Percentiles rank a stretch among this genome's conserved stretches.
These are phyloP conservation scores for Cassiopea andromeda DNA, from an alignment of 30 jellyfish, hydroid and myxozoan species.

Conservation along the genomic window DNA sequence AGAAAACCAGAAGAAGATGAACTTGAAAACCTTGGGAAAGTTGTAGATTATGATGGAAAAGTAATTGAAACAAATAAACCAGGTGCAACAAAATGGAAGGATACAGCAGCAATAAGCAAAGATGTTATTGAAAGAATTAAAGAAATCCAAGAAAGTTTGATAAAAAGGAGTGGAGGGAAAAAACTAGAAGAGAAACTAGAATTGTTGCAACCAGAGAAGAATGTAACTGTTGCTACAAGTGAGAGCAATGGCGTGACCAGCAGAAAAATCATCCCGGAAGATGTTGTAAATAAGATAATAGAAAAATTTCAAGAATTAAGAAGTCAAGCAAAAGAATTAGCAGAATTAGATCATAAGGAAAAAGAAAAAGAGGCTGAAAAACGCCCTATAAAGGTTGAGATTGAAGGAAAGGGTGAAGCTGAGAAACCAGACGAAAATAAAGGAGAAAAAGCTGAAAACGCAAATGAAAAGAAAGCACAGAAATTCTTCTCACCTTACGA, in stretches of 20 bases:
- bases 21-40: constrained; percentile 88
- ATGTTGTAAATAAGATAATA: constrained; percentile 95
- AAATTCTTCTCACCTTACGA: constrained; percentile 78
- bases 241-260: constrained; percentile 45
- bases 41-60: constrained; percentile 85
- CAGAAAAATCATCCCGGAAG: constrained; percentile 96
- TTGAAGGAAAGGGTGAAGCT: neutral
- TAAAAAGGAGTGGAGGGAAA: constrained; percentile 76
- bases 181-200: constrained; percentile 76
- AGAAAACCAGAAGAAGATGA: constrained; percentile 82
- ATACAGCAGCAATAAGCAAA: constrained; percentile 70
- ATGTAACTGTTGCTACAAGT: constrained; percentile 42
- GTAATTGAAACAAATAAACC: constrained; percentile 48
- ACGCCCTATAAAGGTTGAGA: neutral
- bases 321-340: constrained; percentile 78
- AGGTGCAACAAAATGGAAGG: constrained; percentile 54
- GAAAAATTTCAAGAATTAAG: constrained; percentile 92
- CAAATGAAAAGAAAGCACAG: neutral
- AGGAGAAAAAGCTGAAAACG: constrained; percentile 8
- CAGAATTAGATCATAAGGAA: constrained; percentile 27
- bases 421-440: constrained; percentile 28
- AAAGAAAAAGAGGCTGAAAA: constrained; percentile 3
- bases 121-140: constrained; percentile 91
- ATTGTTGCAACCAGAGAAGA: constrained; percentile 79
- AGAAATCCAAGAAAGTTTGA: constrained; percentile 91